phyloP scores from a whole-genome alignment of 2,888 invertebrate genomes.

The Augiades crinisus region DNA sequence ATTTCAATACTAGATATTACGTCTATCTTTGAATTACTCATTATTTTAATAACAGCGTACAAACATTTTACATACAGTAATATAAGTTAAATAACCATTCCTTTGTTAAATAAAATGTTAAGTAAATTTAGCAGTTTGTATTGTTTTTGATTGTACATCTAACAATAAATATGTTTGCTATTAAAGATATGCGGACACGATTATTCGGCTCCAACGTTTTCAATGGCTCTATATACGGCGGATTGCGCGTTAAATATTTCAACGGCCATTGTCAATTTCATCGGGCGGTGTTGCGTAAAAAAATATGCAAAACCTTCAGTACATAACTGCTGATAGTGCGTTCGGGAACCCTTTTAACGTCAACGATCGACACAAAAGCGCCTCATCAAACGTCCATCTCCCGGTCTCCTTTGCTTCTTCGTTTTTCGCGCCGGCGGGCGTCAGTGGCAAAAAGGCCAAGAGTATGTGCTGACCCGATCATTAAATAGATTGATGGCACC shows the following conservation, averaged over 20 bases:
- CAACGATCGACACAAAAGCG: constrained; percentile 74
- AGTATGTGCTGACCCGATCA: constrained; percentile 80
- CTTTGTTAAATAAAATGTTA: too few relatives aligned
- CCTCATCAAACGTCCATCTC: constrained; percentile 81
- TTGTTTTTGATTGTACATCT: neutral
- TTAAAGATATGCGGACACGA: constrained; percentile 37
- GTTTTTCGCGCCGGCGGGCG: constrained; percentile 60
- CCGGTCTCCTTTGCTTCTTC: constrained; percentile 57
- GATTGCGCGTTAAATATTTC: constrained; percentile 29
- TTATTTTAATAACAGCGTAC: too few relatives aligned
- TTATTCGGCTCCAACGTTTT: constrained; percentile 26
- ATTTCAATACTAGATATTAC: too few relatives aligned
- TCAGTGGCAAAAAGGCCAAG: constrained; percentile 70
- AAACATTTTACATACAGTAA: too few relatives aligned
- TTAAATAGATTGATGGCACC: constrained; percentile 82
- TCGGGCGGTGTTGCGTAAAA: constrained; percentile 36
- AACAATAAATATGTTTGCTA: constrained; percentile 9
- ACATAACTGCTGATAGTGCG: constrained; percentile 55
- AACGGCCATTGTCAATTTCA: constrained; percentile 36
- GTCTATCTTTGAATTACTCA: too few relatives aligned
- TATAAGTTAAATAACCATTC: too few relatives aligned
- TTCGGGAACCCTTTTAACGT: constrained; percentile 69
- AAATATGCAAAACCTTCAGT: constrained; percentile 42
- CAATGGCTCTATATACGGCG: constrained; percentile 17
- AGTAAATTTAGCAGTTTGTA: neutral